Base-by-base conservation (phyloP, 2,113 vertebrate genomes). In the Embiotoca jacksoni region DNA sequence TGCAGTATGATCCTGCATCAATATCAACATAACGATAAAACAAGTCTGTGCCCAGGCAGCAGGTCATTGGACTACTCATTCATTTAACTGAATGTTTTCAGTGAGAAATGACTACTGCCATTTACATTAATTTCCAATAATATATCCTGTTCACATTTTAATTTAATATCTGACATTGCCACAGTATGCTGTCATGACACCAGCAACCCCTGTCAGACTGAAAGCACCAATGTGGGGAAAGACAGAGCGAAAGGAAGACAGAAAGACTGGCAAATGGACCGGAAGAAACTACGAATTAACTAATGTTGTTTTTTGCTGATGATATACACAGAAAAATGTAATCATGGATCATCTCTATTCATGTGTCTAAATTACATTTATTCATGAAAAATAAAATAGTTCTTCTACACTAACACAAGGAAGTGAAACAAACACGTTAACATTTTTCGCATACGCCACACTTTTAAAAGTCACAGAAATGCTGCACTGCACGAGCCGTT, bases 81-180 rank as follows among this genome's bases (percentile, higher is more conserved):
- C 46, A 72, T 79, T 74, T 87, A 62, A 78, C 62, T 52, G 59
- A 46, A 52, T 73, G 68, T 72, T 81, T 86, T 61, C 76, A 71
- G 53, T 56, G 64, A 62, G 70, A 91, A 83, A 88, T 62, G 30
- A 70, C 56, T 57, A 61, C 63, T 68, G 56, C 75, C 41, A 30
- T 87, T 75, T 62, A 82, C 83, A 88, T 77, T 53, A 78, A 69
- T 73, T 83, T 83, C 66, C 64, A 71, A 89, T 86, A 77, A 69
- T 73, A 62, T 56, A 46, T 71, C 78, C 76, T 81, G 72, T 84
- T 90, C 72, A 74, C 6, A 61, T 83, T 89, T 85, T 72, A 78
- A 90, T 90, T 86, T 79, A 74, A 90, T 86, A 87, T 89, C 68
- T 87, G 77, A 82, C 60, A 78, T 31, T 83, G 76, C 69, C 72